These are phyloP conservation scores for Calameuta idolon DNA, from an alignment of 2,888 invertebrate species.

Conservation along the genomic window DNA sequence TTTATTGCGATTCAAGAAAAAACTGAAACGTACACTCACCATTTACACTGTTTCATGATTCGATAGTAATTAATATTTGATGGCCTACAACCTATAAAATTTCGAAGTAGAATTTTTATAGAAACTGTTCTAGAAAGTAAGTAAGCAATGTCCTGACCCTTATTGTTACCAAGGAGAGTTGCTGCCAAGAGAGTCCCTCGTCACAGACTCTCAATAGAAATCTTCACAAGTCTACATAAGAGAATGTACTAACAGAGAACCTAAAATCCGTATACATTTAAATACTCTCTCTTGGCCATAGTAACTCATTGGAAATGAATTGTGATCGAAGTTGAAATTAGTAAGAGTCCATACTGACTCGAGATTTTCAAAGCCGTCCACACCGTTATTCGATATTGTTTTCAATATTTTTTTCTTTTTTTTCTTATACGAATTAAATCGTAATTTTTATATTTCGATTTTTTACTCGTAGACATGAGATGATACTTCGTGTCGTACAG, in stretches of 20 bases:
- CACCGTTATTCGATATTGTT: background rate
- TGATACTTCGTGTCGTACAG: background rate
- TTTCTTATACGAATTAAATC: background rate
- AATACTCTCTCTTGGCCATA: background rate
- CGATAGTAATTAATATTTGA: constrained; percentile 37
- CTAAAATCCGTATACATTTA: constrained; percentile 27
- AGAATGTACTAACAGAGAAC: constrained; percentile 38
- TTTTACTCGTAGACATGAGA: background rate
- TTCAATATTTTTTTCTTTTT: background rate
- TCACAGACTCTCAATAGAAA: constrained; percentile 53
- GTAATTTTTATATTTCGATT: background rate
- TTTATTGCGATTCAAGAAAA: constrained; percentile 24
- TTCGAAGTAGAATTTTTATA: constrained; percentile 36
- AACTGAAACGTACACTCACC: constrained; percentile 43
- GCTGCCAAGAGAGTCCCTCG: constrained; percentile 45
- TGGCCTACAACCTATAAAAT: constrained; percentile 37
- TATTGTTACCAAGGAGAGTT: constrained; percentile 32
- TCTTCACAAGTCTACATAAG: constrained; percentile 42
- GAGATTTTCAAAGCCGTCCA: background rate
- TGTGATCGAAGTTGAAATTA: background rate
- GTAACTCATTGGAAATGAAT: background rate
- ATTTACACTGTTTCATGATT: constrained; percentile 42
- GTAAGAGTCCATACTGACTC: background rate
- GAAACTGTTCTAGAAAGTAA: constrained; percentile 49
- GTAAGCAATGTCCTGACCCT: constrained; percentile 46